A percentile compares a stretch with the other conserved stretches of the same genome.
These are phyloP conservation scores for Volucella inflata DNA, from an alignment of 2,888 invertebrate genomes.

Conservation along the genomic window DNA sequence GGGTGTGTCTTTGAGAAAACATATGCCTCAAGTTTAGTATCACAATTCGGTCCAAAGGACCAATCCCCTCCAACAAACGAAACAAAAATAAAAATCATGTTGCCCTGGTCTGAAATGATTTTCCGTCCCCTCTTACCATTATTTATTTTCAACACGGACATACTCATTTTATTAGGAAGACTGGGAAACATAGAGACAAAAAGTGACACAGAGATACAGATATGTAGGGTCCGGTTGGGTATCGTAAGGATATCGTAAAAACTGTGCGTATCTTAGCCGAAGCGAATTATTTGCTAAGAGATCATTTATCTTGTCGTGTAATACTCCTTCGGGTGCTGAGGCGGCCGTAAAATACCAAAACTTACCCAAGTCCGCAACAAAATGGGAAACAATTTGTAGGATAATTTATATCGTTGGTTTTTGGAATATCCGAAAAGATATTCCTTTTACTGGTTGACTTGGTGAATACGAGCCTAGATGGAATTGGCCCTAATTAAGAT, in stretches of 20 bases:
- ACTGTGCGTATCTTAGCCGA: slow-evolving; percentile 43
- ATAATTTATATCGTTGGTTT: slow-evolving; percentile 39
- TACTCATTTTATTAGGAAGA: slow-evolving; percentile 31
- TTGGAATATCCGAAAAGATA: slow-evolving; percentile 1
- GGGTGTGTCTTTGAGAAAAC: slow-evolving; percentile 44
- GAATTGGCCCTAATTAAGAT: slow-evolving; percentile 55
- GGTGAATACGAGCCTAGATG: slow-evolving; percentile 1
- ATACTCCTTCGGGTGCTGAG: slow-evolving; percentile 61
- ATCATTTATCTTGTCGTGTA: slow-evolving; percentile 67
- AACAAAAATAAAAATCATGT: neutral
- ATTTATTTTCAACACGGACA: slow-evolving; percentile 45
- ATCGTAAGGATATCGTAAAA: slow-evolving; percentile 50
- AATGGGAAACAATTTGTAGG: slow-evolving; percentile 35
- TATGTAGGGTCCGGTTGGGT: slow-evolving; percentile 24
- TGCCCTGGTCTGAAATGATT: neutral
- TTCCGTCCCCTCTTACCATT: neutral
- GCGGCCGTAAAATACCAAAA: slow-evolving; percentile 19
- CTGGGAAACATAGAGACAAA: neutral
- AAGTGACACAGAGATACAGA: slow-evolving; percentile 1
- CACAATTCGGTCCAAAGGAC: slow-evolving; percentile 24
- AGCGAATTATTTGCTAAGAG: slow-evolving; percentile 42
- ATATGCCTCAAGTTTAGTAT: slow-evolving; percentile 44
- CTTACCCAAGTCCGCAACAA: neutral
- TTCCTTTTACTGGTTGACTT: neutral
- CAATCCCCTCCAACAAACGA: neutral